A percentile compares a stretch with the other conserved stretches of the same genome.
These are phyloP conservation scores for Sycophila sp. DNA, from an alignment of 1,140 invertebrate species.

Conservation along the genomic window DNA sequence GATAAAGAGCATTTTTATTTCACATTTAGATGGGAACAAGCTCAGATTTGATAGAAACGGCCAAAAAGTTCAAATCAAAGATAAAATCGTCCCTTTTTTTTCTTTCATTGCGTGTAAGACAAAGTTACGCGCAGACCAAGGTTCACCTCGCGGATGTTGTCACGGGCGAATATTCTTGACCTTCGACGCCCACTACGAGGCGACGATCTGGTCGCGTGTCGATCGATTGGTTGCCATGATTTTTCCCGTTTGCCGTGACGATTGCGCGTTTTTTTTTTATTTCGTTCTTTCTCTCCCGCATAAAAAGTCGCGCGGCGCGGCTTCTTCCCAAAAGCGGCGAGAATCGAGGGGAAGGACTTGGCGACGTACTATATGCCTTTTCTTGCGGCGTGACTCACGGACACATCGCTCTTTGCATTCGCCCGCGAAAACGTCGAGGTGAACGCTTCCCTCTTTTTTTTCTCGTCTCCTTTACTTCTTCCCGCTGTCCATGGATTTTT, in stretches of 20 bases:
- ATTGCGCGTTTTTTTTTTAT: neutral
- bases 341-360: constrained; percentile 20
- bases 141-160: constrained; percentile 20
- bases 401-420: neutral
- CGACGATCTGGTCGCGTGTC: neutral
- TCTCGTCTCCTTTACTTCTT: no score
- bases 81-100: no score
- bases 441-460: no score
- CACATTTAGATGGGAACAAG: no score
- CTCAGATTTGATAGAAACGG: no score
- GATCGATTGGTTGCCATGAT: neutral
- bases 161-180: constrained; percentile 27
- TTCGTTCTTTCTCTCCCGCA: neutral
- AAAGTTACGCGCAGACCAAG: constrained; percentile 15
- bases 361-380: constrained; percentile 22
- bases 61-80: no score
- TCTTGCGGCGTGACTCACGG: constrained; percentile 25
- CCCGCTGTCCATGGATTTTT: no score
- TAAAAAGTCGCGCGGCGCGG: neutral
- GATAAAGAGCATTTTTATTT: no score
- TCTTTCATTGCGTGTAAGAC: no score
- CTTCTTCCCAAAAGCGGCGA: constrained; percentile 28
- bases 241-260: neutral
- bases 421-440: constrained; percentile 14
- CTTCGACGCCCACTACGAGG: constrained; percentile 21